Conservation (phyloP, 1,140 invertebrate species). For the Vanessa atalanta region DNA sequence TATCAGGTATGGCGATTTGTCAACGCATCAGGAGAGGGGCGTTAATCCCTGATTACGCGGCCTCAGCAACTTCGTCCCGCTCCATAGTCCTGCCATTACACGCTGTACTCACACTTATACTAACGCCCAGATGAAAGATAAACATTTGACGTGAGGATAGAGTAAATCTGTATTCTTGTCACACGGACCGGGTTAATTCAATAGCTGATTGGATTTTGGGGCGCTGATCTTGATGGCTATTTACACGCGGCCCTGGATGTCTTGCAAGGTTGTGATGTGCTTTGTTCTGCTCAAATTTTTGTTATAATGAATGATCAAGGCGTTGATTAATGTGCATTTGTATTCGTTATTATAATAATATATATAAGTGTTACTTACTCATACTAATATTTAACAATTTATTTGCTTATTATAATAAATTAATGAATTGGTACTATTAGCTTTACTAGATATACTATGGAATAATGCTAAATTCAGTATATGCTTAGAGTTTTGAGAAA, state of each 20-base stretch:
- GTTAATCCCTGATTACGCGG: constrained; percentile 54
- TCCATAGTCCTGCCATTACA: constrained; percentile 55
- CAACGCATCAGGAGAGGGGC: constrained; percentile 13
- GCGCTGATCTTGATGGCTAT: constrained; percentile 63
- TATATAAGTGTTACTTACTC: neutral
- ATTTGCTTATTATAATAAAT: too few relatives aligned
- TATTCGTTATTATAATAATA: neutral
- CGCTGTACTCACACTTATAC: constrained; percentile 67
- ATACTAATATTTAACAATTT: too few relatives aligned
- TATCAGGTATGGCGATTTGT: constrained; percentile 34
- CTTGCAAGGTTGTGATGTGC: constrained; percentile 24
- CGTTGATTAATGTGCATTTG: neutral
- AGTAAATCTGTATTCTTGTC: constrained; percentile 77
- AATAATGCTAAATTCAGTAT: too few relatives aligned
- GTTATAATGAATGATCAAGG: constrained; percentile 4
- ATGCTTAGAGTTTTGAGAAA: too few relatives aligned
- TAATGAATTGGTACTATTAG: too few relatives aligned
- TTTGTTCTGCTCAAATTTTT: constrained; percentile 21
- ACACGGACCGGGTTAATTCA: constrained; percentile 77
- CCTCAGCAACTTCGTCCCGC: constrained; percentile 52
- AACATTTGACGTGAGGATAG: constrained; percentile 77
- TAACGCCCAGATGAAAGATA: constrained; percentile 76
- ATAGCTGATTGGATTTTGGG: constrained; percentile 79
- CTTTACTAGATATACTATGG: too few relatives aligned
- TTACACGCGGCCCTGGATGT: constrained; percentile 53